Conservation (phyloP, 1,140 invertebrate species). For the Drosophila lacertosa region DNA sequence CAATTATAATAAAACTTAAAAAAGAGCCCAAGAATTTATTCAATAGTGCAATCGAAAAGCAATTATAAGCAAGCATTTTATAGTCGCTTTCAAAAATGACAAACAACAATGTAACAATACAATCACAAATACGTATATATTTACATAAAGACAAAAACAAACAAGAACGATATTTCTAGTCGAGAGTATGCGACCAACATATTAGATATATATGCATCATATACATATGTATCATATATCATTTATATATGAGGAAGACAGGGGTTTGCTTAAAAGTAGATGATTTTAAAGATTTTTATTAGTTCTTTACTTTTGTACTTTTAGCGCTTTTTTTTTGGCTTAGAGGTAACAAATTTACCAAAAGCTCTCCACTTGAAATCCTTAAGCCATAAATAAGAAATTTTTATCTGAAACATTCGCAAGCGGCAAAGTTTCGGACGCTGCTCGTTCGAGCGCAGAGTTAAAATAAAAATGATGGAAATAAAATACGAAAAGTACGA, state of each 20-base stretch:
- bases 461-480: conserved; percentile 80
- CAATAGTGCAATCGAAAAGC: conserved; percentile 79
- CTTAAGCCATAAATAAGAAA: conserved; percentile 57
- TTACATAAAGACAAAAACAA: conserved; percentile 13
- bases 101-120: conserved; percentile 13
- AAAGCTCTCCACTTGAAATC: conserved; percentile 37
- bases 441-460: conserved; percentile 57
- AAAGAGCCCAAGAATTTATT: conserved; percentile 76
- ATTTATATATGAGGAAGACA: not conserved
- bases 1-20: conserved; percentile 49
- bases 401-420: conserved; percentile 67
- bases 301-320: conserved; percentile 8
- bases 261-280: not conserved
- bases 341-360: conserved; percentile 16
- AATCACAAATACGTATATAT: conserved; percentile 13
- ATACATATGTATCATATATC: not conserved
- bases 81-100: conserved; percentile 68
- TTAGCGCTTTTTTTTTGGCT: not conserved
- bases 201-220: not conserved
- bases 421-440: conserved; percentile 66
- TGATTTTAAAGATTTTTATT: conserved; percentile 16
- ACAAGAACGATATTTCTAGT: not conserved
- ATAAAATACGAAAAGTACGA: conserved; percentile 78
- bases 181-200: not conserved
- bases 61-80: conserved; percentile 82